Conservation (phyloP, 1,140 invertebrate genomes). For the Drosophila mayri region DNA sequence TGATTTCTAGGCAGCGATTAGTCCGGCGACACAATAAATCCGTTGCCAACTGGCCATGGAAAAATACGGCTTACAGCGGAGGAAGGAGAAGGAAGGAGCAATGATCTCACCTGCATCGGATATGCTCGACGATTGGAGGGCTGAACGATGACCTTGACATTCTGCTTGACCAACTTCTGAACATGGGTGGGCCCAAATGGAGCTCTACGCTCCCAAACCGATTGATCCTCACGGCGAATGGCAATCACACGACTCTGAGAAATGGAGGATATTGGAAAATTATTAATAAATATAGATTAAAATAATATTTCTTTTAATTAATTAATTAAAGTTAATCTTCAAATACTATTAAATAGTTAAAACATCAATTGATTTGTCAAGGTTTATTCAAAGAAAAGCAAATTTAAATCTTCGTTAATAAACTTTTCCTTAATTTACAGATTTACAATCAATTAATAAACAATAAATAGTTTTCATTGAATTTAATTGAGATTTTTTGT, state of each 20-base stretch:
- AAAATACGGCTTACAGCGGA: constrained; percentile 10
- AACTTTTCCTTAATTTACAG: neutral
- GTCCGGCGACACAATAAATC: constrained; percentile 30
- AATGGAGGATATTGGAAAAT: neutral
- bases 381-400: too few species aligned
- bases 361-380: too few species aligned
- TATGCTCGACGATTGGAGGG: constrained; percentile 99
- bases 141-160: constrained; percentile 98
- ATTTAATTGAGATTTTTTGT: neutral
- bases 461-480: neutral
- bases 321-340: too few species aligned
- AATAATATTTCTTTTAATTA: too few species aligned
- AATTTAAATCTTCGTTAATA: neutral
- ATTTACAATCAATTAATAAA: neutral
- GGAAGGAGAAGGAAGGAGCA: neutral
- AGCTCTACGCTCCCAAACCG: constrained; percentile 98
- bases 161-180: constrained; percentile 92
- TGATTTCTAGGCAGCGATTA: constrained; percentile 40
- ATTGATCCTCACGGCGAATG: constrained; percentile 96
- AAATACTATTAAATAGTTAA: too few species aligned
- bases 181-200: constrained; percentile 97
- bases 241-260: constrained; percentile 89
- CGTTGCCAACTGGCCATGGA: constrained; percentile 36
- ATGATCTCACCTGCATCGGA: constrained; percentile 92
- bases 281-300: neutral